These are phyloP conservation scores for Camponotus pennsylvanicus DNA, from an alignment of 1,140 invertebrate genomes.

Conservation along the genomic window DNA sequence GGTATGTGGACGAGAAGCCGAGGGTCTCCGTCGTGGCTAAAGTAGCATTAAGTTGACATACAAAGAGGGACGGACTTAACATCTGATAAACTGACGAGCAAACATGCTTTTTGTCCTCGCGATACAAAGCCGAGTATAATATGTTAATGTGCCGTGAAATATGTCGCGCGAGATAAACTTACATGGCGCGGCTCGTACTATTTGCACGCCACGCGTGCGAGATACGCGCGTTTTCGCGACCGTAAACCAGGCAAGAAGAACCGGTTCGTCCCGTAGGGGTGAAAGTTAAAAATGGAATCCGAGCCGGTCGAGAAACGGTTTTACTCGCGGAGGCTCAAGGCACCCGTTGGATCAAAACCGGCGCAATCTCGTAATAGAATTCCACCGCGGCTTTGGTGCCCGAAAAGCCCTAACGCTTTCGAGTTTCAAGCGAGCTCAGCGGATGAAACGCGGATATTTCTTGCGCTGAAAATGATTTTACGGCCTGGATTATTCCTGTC, in stretches of 20 bases:
- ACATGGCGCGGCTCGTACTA: not conserved
- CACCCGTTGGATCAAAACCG: slow-evolving; percentile 51
- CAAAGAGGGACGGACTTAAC: slow-evolving; percentile 78
- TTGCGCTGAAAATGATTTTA: slow-evolving; percentile 50
- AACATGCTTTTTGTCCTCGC: slow-evolving; percentile 79
- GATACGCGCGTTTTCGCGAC: not conserved
- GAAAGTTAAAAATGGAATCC: slow-evolving; percentile 53
- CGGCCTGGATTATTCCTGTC: slow-evolving; percentile 37
- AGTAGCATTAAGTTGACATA: slow-evolving; percentile 81
- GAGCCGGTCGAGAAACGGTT: slow-evolving; percentile 10
- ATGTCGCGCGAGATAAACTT: slow-evolving; percentile 72
- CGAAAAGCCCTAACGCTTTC: slow-evolving; percentile 58
- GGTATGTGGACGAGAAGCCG: slow-evolving; percentile 48
- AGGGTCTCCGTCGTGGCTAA: slow-evolving; percentile 63
- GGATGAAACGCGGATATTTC: slow-evolving; percentile 56
- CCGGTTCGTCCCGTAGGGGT: not conserved
- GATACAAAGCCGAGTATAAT: slow-evolving; percentile 68
- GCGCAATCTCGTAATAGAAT: slow-evolving; percentile 64
- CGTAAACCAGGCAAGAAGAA: not conserved
- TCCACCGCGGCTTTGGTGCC: slow-evolving; percentile 43
- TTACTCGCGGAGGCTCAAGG: slow-evolving; percentile 11
- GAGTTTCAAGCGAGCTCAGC: slow-evolving; percentile 54
- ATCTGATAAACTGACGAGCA: slow-evolving; percentile 82
- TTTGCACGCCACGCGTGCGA: no score
- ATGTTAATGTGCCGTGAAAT: slow-evolving; percentile 80